Evolutionary conservation across 2,888 invertebrate genomes (phyloP).

Genomic region (Phasia obesa): DNA sequence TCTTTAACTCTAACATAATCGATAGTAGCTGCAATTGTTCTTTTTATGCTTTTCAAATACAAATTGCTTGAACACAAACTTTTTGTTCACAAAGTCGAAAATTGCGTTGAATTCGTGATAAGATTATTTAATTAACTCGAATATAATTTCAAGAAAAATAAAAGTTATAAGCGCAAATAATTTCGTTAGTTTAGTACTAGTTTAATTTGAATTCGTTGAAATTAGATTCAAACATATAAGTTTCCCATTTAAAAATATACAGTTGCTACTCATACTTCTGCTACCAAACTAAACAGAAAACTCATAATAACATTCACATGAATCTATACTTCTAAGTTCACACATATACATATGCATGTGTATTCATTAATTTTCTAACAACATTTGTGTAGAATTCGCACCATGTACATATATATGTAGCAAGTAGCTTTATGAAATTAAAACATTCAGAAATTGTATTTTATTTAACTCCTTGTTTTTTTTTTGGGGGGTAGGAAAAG

Average conservation of each 20-base stretch:
- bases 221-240: slow-evolving; percentile 11
- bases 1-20: too few species aligned
- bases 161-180: slow-evolving; percentile 49
- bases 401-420: neutral
- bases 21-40: too few species aligned
- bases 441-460: neutral
- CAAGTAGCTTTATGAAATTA: neutral
- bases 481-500: neutral
- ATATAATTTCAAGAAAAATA: slow-evolving; percentile 29
- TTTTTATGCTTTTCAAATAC: slow-evolving; percentile 16
- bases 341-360: neutral
- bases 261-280: neutral
- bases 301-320: too few species aligned
- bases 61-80: slow-evolving; percentile 62
- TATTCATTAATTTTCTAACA: neutral
- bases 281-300: neutral
- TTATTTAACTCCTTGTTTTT: neutral
- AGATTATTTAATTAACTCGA: slow-evolving; percentile 63
- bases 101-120: slow-evolving; percentile 53
- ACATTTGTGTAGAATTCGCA: neutral
- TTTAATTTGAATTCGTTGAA: slow-evolving; percentile 36
- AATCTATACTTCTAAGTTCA: too few species aligned
- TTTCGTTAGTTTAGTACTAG: slow-evolving; percentile 51
- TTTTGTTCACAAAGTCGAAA: slow-evolving; percentile 33
- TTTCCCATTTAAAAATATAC: neutral